These are phyloP conservation scores for Liopterus haemorrhoidalis DNA, from an alignment of 2,888 invertebrate genomes.

Conservation along the genomic window DNA sequence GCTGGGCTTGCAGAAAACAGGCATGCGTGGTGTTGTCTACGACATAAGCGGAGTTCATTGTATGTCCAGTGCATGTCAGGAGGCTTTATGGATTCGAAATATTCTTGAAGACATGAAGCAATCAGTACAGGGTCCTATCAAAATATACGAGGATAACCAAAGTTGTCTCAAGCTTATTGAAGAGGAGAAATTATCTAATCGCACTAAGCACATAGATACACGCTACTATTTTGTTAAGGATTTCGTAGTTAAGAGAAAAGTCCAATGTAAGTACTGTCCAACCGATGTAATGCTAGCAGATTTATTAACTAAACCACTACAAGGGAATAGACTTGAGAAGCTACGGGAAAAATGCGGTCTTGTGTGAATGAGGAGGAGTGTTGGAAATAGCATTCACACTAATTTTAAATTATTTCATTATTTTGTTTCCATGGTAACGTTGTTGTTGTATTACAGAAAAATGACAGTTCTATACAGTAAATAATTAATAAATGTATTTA, in stretches of 20 bases:
- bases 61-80: constrained; percentile 30
- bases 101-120: constrained; percentile 20
- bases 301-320: constrained; percentile 32
- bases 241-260: constrained; percentile 6
- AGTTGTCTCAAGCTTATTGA: constrained; percentile 21
- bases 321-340: background rate
- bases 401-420: too few species aligned
- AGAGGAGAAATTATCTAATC: constrained; percentile 13
- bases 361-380: constrained; percentile 6
- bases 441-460: too few species aligned
- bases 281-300: constrained; percentile 33
- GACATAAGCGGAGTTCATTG: constrained; percentile 34
- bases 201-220: constrained; percentile 24
- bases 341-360: background rate
- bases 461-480: too few species aligned
- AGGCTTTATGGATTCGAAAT: constrained; percentile 23
- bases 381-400: too few species aligned
- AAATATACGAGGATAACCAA: constrained; percentile 27
- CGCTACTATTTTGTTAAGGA: constrained; percentile 20
- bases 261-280: constrained; percentile 31
- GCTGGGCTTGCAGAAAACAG: constrained; percentile 36
- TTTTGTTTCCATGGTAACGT: too few species aligned
- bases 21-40: constrained; percentile 29
- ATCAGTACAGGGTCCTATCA: constrained; percentile 1
- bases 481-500: too few species aligned